Evolutionary conservation across 2,797 vertebrate genomes (phyloP).

Genomic region (Parauchenoglanis punctatus): DNA sequence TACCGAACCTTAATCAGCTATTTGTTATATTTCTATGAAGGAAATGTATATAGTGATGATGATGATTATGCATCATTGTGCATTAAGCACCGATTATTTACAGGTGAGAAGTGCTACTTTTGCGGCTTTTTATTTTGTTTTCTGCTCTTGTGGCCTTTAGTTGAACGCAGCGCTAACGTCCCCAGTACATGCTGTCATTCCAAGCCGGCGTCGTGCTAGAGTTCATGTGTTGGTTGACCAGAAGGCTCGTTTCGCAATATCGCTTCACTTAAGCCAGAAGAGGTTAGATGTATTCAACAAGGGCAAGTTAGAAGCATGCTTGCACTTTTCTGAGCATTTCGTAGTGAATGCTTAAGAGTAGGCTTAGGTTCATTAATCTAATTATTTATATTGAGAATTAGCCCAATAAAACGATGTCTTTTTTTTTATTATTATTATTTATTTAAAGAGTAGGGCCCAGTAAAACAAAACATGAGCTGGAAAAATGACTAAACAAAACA

Average conservation of each 20-base stretch:
- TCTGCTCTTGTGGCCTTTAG: not conserved
- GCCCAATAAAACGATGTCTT: not conserved
- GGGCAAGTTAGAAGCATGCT: too few species aligned
- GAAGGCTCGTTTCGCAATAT: not conserved
- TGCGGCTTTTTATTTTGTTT: too few species aligned
- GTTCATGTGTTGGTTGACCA: not conserved
- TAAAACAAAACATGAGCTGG: not conserved
- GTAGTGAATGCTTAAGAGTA: not conserved
- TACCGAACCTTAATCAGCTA: too few species aligned
- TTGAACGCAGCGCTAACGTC: not conserved
- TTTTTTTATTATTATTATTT: not conserved
- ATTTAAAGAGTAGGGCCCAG: not conserved
- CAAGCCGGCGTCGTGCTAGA: not conserved
- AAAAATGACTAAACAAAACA: not conserved
- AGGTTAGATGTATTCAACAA: too few species aligned
- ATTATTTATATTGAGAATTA: not conserved
- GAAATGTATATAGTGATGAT: too few species aligned
- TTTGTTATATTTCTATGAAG: too few species aligned
- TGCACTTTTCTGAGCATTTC: too few species aligned
- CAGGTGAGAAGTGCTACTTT: too few species aligned
- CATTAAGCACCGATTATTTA: too few species aligned
- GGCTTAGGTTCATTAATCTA: not conserved
- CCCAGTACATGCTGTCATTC: not conserved
- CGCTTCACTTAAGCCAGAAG: not conserved
- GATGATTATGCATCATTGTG: too few species aligned